A percentile compares a stretch with the other conserved stretches of the same genome.
phyloP scores from a whole-genome alignment of 2,888 invertebrate genomes.

The Spodoptera littoralis region DNA sequence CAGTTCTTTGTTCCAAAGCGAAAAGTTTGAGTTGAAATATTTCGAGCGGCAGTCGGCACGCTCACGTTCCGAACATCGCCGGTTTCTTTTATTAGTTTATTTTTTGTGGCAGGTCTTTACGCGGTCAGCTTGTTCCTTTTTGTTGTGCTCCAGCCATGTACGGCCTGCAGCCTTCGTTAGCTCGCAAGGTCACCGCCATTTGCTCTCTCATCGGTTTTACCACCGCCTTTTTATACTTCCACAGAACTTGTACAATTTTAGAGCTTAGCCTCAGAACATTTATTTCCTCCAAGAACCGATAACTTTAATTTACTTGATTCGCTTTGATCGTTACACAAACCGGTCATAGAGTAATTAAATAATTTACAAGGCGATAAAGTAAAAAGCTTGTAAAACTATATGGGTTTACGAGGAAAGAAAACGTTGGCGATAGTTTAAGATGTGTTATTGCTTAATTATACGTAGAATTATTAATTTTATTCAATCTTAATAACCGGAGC shows the following conservation, averaged over 20 bases:
- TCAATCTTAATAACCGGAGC: constrained; percentile 45
- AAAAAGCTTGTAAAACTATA: constrained; percentile 49
- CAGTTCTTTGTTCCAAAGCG: constrained; percentile 56
- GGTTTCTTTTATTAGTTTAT: constrained; percentile 75
- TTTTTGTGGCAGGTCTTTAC: constrained; percentile 86
- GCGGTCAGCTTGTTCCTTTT: constrained; percentile 76
- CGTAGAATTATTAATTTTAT: constrained; percentile 46
- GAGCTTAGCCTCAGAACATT: not conserved
- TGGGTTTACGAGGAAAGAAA: constrained; percentile 43
- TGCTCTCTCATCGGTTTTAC: constrained; percentile 64
- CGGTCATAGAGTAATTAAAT: constrained; percentile 45
- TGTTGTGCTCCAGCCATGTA: constrained; percentile 75
- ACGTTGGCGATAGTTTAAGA: constrained; percentile 23
- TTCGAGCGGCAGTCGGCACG: constrained; percentile 68
- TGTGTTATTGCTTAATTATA: constrained; percentile 53
- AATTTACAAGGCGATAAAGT: constrained; percentile 48
- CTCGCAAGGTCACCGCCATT: constrained; percentile 82
- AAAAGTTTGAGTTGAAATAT: constrained; percentile 61
- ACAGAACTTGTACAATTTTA: constrained; percentile 14
- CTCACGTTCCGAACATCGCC: constrained; percentile 74
- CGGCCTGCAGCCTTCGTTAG: constrained; percentile 85
- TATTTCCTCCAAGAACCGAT: constrained; percentile 30
- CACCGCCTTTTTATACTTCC: constrained; percentile 52
- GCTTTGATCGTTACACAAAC: constrained; percentile 38
- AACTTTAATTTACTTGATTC: constrained; percentile 42